phyloP scores from a whole-genome alignment of 2,797 vertebrate genomes.

The Ptychobarbus kaznakovi region DNA sequence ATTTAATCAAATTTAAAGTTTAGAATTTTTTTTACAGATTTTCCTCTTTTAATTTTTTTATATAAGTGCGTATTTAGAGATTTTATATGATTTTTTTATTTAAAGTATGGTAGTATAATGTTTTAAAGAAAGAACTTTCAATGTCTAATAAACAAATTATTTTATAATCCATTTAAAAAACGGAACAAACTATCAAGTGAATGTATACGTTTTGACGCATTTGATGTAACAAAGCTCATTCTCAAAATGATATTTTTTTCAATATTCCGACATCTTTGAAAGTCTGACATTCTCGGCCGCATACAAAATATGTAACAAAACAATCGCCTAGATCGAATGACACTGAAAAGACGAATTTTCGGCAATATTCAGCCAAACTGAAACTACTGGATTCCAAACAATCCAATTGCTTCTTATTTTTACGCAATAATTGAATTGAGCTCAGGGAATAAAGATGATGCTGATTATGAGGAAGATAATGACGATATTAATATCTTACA shows the following conservation, averaged over 20 bases:
- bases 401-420: background rate
- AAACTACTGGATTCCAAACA: background rate
- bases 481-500: slow-evolving; percentile 57
- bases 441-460: background rate
- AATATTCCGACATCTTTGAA: background rate
- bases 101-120: no score
- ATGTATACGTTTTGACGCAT: background rate
- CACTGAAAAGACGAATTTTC: background rate
- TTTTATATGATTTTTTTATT: background rate
- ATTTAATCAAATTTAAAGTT: background rate
- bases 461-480: background rate
- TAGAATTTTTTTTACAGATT: background rate
- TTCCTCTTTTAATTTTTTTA: background rate
- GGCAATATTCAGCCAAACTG: background rate
- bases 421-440: background rate
- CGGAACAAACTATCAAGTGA: background rate
- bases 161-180: background rate
- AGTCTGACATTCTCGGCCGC: no score
- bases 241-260: background rate
- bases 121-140: background rate
- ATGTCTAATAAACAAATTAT: background rate
- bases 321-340: background rate
- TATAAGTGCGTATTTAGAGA: background rate
- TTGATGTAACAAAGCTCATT: background rate
- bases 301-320: background rate